These are phyloP conservation scores for Drosophila kokeensis DNA, from an alignment of 2,888 invertebrate species.

Conservation along the genomic window DNA sequence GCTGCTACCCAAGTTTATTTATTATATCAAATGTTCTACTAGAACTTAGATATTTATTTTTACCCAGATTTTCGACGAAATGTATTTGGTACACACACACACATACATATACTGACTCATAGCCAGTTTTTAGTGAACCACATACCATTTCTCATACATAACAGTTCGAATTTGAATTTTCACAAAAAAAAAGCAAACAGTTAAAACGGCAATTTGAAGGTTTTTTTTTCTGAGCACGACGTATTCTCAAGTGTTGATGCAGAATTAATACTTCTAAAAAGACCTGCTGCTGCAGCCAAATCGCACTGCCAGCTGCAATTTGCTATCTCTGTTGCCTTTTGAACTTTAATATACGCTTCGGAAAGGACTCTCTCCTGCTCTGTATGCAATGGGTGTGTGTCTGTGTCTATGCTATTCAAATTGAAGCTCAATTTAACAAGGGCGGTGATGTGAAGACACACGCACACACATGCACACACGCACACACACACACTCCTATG, in stretches of 20 bases:
- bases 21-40: background rate
- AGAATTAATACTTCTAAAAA: background rate
- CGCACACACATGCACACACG: constrained; percentile 8
- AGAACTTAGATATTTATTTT: background rate
- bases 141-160: background rate
- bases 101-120: background rate
- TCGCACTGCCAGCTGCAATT: constrained; percentile 50
- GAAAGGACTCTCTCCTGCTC: background rate
- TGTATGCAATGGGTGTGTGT: background rate
- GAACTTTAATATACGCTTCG: constrained; percentile 40
- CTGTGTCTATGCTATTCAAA: background rate
- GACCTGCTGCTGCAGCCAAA: constrained; percentile 21
- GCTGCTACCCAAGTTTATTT: background rate
- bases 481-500: background rate
- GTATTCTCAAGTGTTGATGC: background rate
- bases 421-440: constrained; percentile 45
- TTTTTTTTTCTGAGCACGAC: background rate
- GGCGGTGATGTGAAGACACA: constrained; percentile 50
- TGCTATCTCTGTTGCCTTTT: constrained; percentile 32
- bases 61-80: background rate
- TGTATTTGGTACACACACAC: background rate
- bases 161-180: background rate
- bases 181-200: background rate
- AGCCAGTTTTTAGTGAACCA: background rate
- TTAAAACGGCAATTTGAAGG: background rate